Percentiles rank a stretch among this genome's conserved stretches.
phyloP scores from a whole-genome alignment of 2,113 vertebrate genomes.

The Lethenteron camtschaticum region DNA sequence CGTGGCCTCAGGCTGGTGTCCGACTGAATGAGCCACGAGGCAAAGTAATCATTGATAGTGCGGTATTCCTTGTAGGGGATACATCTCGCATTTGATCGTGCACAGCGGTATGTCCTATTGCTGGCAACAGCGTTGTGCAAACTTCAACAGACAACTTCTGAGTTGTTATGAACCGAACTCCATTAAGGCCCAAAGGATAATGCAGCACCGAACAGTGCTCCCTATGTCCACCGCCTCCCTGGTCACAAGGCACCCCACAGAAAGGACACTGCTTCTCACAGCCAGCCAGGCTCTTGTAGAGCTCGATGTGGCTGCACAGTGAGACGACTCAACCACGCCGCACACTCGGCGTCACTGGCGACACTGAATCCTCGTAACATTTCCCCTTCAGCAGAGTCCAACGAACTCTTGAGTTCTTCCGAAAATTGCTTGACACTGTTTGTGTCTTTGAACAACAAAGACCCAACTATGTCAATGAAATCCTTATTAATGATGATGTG shows the following conservation, averaged over 20 bases:
- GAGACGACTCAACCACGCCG: neutral
- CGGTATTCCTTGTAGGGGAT: neutral
- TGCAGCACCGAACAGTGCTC: neutral
- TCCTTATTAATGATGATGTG: constrained; percentile 3
- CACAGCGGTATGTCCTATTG: neutral
- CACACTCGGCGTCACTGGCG: neutral
- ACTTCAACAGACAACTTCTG: neutral
- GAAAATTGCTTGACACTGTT: constrained; percentile 3
- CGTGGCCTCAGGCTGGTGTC: neutral
- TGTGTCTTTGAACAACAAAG: constrained; percentile 1
- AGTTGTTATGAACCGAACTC: neutral
- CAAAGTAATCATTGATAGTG: constrained; percentile 5
- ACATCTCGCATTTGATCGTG: neutral
- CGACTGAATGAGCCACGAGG: neutral
- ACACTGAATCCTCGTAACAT: neutral
- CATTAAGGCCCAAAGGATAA: neutral
- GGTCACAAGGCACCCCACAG: constrained; percentile 9
- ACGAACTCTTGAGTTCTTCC: constrained; percentile 3
- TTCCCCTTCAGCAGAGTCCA: neutral
- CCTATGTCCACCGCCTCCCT: neutral
- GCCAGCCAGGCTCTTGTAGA: constrained; percentile 3
- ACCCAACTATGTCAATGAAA: constrained; percentile 5
- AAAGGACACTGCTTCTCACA: constrained; percentile 11
- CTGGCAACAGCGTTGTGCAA: constrained; percentile 6
- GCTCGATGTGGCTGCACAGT: constrained; percentile 6